Percentiles rank a stretch among this genome's conserved stretches.
Evolutionary conservation across 2,888 invertebrate genomes (phyloP).

Genomic region (Resseliella maxima): DNA sequence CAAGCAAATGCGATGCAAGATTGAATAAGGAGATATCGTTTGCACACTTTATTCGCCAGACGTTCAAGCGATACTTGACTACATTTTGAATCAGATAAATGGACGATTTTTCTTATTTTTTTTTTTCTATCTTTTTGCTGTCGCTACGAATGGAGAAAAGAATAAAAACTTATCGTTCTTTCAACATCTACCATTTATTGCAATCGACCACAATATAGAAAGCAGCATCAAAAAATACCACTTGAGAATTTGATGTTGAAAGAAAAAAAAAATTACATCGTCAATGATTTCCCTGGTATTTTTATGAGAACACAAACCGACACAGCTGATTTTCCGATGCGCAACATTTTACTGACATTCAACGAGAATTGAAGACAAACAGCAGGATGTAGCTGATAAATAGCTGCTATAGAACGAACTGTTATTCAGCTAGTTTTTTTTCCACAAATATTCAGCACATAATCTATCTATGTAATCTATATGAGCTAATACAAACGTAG

Average conservation of each 20-base stretch:
- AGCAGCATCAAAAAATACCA: background rate
- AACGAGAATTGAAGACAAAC: background rate
- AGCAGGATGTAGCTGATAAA: background rate
- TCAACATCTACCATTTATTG: constrained; percentile 49
- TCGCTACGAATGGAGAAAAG: background rate
- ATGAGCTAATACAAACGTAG: background rate
- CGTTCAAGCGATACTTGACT: background rate
- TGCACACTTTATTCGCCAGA: background rate
- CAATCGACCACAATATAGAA: constrained; percentile 31
- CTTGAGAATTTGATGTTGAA: background rate
- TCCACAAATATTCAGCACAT: background rate
- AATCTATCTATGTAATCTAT: background rate
- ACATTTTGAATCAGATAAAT: constrained; percentile 44
- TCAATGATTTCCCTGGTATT: constrained; percentile 28
- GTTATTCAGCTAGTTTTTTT: background rate
- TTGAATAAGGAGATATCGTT: constrained; percentile 42
- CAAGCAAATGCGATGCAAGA: background rate
- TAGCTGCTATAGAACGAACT: background rate
- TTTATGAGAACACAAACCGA: background rate
- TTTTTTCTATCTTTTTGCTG: background rate
- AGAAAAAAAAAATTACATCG: background rate
- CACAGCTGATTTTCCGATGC: background rate
- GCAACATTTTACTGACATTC: background rate
- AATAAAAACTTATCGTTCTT: constrained; percentile 53
- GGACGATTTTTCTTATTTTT: constrained; percentile 43